Conservation (phyloP, 1,140 invertebrate genomes). For the silkworm (Bombyx mori) region DNA sequence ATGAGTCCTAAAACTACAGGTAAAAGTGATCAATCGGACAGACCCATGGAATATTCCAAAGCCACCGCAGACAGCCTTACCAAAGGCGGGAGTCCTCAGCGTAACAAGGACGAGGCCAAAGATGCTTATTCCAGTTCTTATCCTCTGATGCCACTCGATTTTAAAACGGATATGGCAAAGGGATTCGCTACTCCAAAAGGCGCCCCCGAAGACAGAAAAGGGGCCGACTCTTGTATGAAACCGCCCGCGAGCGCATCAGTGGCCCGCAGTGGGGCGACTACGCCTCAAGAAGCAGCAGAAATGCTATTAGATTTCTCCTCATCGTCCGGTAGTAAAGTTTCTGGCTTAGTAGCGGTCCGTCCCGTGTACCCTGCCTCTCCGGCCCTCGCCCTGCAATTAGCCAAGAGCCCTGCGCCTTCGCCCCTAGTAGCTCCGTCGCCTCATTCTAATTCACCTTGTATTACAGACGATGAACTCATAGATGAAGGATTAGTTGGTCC, state of each 20-base stretch:
- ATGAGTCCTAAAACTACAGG: conserved; percentile 52
- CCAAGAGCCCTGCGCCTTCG: conserved; percentile 83
- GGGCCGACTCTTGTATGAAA: conserved; percentile 61
- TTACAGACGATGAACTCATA: conserved; percentile 91
- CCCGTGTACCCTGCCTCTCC: conserved; percentile 76
- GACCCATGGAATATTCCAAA: conserved; percentile 48
- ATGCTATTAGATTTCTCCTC: conserved; percentile 77
- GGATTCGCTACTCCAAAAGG: conserved; percentile 59
- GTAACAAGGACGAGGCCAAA: conserved; percentile 53
- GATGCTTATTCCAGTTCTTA: conserved; percentile 42
- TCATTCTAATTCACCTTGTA: conserved; percentile 83
- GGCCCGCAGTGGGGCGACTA: conserved; percentile 55
- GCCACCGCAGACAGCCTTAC: conserved; percentile 46
- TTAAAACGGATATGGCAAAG: conserved; percentile 60
- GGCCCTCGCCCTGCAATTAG: conserved; percentile 82
- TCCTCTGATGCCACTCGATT: conserved; percentile 57
- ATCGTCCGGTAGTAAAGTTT: conserved; percentile 66
- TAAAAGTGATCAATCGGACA: conserved; percentile 42
- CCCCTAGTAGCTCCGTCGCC: conserved; percentile 79
- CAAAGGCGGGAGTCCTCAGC: conserved; percentile 50
- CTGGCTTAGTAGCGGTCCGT: conserved; percentile 66
- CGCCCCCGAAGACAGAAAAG: conserved; percentile 53
- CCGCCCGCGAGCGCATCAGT: conserved; percentile 53
- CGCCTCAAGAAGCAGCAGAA: conserved; percentile 74
- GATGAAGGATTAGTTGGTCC: conserved; percentile 87